A percentile compares a stretch with the other conserved stretches of the same genome.
phyloP scores from a whole-genome alignment of 2,888 invertebrate species.

The Sepioteuthis lessoniana region DNA sequence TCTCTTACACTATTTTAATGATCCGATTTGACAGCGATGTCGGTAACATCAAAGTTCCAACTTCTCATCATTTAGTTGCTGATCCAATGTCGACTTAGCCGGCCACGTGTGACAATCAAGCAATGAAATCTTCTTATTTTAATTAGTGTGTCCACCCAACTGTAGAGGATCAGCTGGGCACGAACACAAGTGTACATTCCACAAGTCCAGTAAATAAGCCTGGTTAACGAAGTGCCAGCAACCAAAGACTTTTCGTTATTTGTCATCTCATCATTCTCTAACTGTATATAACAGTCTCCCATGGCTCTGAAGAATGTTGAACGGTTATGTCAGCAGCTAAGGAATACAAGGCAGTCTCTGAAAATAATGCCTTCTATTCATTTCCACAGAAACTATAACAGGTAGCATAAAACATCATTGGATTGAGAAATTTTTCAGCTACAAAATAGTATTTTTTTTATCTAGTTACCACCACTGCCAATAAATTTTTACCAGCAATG shows the following conservation, averaged over 20 bases:
- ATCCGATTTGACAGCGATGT: background rate
- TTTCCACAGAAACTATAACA: background rate
- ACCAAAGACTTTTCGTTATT: background rate
- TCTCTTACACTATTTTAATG: conserved; percentile 33
- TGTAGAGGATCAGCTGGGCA: background rate
- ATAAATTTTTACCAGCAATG: too few species aligned
- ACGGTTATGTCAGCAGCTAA: background rate
- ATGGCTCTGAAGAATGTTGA: background rate
- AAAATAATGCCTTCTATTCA: background rate
- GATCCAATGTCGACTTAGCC: background rate
- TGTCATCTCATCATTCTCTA: background rate
- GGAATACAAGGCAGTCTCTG: background rate
- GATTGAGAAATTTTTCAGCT: too few species aligned
- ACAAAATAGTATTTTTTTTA: too few species aligned
- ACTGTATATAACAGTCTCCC: background rate
- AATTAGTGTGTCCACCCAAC: background rate
- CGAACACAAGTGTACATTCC: background rate
- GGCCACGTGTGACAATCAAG: background rate
- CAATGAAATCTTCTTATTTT: background rate
- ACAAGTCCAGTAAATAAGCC: background rate
- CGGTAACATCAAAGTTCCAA: conserved; percentile 1
- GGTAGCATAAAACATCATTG: background rate
- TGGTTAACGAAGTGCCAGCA: background rate
- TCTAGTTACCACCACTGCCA: too few species aligned
- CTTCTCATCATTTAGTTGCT: background rate